These are phyloP conservation scores for Drosophila incognita DNA, from an alignment of 2,888 invertebrate genomes.

Conservation along the genomic window DNA sequence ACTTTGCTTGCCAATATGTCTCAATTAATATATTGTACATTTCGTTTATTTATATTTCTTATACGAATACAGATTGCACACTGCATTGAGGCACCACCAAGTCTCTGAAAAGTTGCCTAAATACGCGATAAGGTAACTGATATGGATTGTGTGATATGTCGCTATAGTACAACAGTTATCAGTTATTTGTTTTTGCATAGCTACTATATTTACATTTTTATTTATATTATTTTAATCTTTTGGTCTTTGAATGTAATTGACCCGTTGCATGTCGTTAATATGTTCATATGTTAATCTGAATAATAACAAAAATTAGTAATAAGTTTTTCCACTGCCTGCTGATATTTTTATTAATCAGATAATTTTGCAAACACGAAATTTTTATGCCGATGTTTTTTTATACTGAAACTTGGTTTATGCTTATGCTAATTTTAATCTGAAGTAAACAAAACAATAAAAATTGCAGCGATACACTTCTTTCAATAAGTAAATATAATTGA, in stretches of 20 bases:
- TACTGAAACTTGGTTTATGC: conserved; percentile 45
- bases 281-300: not conserved
- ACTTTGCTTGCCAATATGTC: conserved; percentile 14
- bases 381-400: conserved; percentile 28
- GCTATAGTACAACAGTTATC: conserved; percentile 9
- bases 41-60: conserved; percentile 4
- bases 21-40: conserved; percentile 7
- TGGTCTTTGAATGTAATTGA: not conserved
- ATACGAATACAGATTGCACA: not conserved
- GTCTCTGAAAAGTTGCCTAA: conserved; percentile 23
- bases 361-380: conserved; percentile 26
- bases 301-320: not conserved
- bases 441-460: conserved; percentile 42
- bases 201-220: not conserved
- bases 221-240: not conserved
- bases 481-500: not conserved
- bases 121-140: conserved; percentile 16
- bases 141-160: conserved; percentile 13
- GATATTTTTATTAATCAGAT: conserved; percentile 2
- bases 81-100: conserved; percentile 20
- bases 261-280: not conserved
- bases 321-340: not conserved
- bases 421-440: conserved; percentile 53
- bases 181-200: not conserved
- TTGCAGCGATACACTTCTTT: conserved; percentile 11